Conservation (phyloP, 1,140 invertebrate genomes). For the Heterodera schachtii region DNA sequence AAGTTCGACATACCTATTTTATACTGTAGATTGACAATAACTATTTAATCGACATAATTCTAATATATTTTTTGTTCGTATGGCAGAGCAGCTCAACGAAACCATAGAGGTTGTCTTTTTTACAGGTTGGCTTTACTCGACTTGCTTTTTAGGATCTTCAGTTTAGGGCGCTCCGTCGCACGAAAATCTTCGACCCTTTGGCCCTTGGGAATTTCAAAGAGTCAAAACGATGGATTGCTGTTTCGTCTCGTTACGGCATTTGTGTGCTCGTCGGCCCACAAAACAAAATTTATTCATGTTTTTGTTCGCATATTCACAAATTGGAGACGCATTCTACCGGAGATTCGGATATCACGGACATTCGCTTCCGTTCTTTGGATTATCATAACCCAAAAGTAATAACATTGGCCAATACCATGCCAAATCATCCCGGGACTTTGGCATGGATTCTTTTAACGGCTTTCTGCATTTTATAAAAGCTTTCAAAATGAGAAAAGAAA, state of each 20-base stretch:
- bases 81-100: background rate
- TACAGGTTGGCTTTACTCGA: background rate
- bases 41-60: no score
- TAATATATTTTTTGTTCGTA: background rate
- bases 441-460: no score
- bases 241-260: constrained; percentile 53
- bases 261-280: constrained; percentile 29
- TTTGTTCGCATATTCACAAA: constrained; percentile 36
- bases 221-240: constrained; percentile 26
- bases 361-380: constrained; percentile 27
- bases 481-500: no score
- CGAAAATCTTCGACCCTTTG: constrained; percentile 31
- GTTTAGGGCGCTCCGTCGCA: constrained; percentile 37
- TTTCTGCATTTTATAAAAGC: no score
- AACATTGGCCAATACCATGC: no score
- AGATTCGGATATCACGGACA: constrained; percentile 42
- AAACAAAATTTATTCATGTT: constrained; percentile 30
- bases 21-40: no score
- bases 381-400: constrained; percentile 13
- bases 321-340: constrained; percentile 28
- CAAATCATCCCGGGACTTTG: no score
- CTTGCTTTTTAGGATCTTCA: constrained; percentile 47
- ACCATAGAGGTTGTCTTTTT: constrained; percentile 12
- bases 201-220: background rate
- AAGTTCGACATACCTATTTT: no score